Base-by-base conservation (phyloP, 2,797 vertebrate species). In the Adelosebastes latens region DNA sequence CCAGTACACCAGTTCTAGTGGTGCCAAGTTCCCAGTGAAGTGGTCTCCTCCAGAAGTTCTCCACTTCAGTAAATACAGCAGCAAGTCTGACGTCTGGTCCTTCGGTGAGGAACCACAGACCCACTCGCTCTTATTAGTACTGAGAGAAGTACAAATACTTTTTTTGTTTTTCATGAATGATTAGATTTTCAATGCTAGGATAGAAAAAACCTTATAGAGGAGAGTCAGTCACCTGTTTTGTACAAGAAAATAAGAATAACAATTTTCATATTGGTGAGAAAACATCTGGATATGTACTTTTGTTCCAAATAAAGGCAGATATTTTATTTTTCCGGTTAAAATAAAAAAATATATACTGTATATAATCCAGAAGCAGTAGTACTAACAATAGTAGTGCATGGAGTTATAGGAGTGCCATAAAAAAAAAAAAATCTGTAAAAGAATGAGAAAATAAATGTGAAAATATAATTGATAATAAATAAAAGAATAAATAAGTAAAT, bases 31-130 rank as follows among this genome's bases (percentile, higher is more conserved):
- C 89, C 97, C 97, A 0, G 86, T 98, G 66, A 97, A 97, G 90
- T 98, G 97, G 97, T 98, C 97, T 56, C 96, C 97, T 22, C 97
- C 97, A 0, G 97, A 98, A 85, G 97, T 98, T 70, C 94, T 97
- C 14, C 96, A 97, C 89, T 98, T 94, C 93, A 96, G 95, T 69
- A 97, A 97, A 84, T 98, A 96, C 62, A 98, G 97, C 93, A 98
- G 92, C 94, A 98, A 97, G 87, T 97, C 97, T 0, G 97, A 98
- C 6, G 93, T 98, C 72, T 98, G 97, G 97, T 97, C 97, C 34
- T 98, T 96, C 25, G 97, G 97, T 98, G 83, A 95, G 95, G 52
- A 79, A 5, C 1, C 67, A 20, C 27, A 2, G 10, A 52, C 1
- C 5, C 14, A n/a, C 42, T 46, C 42, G 42, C 42, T 46, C 46